Percentiles rank a stretch among this genome's conserved stretches.
Conservation (phyloP, 1,140 invertebrate genomes). For the Helicorthomorpha holstii region DNA sequence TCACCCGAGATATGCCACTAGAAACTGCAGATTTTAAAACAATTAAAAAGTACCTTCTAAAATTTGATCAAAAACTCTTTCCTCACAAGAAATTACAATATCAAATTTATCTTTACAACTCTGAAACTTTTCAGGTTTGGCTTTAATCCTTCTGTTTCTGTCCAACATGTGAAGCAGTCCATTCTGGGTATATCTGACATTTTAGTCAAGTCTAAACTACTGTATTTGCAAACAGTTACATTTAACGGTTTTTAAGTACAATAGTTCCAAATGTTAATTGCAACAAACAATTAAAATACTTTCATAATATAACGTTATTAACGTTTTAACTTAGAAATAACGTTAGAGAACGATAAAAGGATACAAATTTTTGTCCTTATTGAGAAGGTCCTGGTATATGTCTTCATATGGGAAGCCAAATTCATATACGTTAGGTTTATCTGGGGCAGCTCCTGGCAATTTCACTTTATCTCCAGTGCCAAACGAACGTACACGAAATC, state of each 20-base stretch:
- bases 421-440: conserved; percentile 95
- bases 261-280: too few species aligned
- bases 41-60: conserved; percentile 34
- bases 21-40: too few species aligned
- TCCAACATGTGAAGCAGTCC: conserved; percentile 97
- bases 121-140: conserved; percentile 88
- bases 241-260: too few species aligned
- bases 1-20: too few species aligned
- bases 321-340: too few species aligned
- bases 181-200: conserved; percentile 86
- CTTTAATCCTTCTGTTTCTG: conserved; percentile 89
- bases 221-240: too few species aligned
- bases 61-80: conserved; percentile 94
- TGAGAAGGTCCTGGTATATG: conserved; percentile 86
- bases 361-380: conserved; percentile 77
- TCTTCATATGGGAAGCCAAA: conserved; percentile 92
- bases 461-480: conserved; percentile 97
- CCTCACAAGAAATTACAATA: conserved; percentile 93
- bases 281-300: too few species aligned
- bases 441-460: conserved; percentile 80
- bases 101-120: conserved; percentile 79
- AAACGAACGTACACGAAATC: conserved; percentile 89
- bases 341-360: too few species aligned
- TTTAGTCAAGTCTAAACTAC: too few species aligned
- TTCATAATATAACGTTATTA: too few species aligned